Evolutionary conservation across 2,113 vertebrate genomes (phyloP), one percentile per base, ranked within the genome.

Genomic region (Stictonetta naevosa): DNA sequence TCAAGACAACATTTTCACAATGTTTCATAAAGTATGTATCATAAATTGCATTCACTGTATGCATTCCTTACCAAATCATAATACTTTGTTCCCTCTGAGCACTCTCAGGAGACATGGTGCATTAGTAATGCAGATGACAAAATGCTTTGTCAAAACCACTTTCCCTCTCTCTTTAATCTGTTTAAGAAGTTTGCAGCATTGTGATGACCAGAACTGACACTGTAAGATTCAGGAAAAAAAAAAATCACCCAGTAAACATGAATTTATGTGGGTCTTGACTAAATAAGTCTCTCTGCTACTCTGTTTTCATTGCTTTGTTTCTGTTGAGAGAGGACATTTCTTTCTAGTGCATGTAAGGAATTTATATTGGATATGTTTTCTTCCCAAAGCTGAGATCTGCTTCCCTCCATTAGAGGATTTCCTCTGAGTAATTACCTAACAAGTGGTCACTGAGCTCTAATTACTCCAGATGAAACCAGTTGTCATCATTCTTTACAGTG

Each of bases 381-480:
- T 68, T 84, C 59, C 83, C 78, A 87, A 78, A 89, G 14, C 46
- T 71, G 55, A 88, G 44, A 77, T 64, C 48, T 21, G 55, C 36
- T 68, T 91, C 38, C 25, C 63, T 78, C 73, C 69, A 26, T 29
- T 38, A 85, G 75, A 88, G 91, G 55, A 81, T 94, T 92, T 62
- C 69, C 50, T 71, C 60, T 83, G 78, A 91, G 58, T 91, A 90
- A 93, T 88, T 96, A 60, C 72, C 34, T 73, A 88, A 91, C 78
- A 83, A 83, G 63, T 80, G 67, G 79, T 72, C 93, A 71, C 68
- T 67, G 72, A 95, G 59, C 55, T 92, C 78, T 81, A 94, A 94
- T 96, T 96, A 77, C 63, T 95, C 82, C 55, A 71, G 63, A 90
- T 88, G 59, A 97, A 97, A 94, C 64, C 83, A 94, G 58, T 33